Conservation (phyloP, 2,797 vertebrate species). For the Agapornis canus region DNA sequence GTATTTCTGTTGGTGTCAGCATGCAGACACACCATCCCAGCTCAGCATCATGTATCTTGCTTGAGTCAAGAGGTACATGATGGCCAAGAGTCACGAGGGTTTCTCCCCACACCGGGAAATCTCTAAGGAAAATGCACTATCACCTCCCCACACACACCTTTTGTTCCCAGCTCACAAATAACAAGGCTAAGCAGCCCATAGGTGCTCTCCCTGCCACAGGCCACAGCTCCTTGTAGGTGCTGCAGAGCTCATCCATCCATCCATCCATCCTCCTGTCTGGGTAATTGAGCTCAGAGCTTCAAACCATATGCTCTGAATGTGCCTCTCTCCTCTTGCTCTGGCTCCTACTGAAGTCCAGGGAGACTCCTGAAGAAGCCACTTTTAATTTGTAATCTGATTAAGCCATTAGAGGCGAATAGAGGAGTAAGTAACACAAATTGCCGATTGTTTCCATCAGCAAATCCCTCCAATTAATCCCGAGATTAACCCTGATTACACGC, state of each 20-base stretch:
- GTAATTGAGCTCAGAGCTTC: neutral
- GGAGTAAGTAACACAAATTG: slow-evolving; percentile 71
- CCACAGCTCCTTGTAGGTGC: neutral
- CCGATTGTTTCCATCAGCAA: slow-evolving; percentile 67
- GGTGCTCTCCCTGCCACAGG: neutral
- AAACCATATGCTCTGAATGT: neutral
- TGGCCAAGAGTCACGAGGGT: neutral
- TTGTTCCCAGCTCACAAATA: neutral
- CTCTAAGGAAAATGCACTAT: rapidly evolving
- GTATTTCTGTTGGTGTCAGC: neutral
- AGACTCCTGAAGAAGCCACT: slow-evolving; percentile 62
- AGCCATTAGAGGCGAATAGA: slow-evolving; percentile 66
- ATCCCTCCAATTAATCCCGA: slow-evolving; percentile 74
- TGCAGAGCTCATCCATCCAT: neutral
- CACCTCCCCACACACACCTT: rapidly evolving
- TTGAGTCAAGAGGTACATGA: neutral
- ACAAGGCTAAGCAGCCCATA: rapidly evolving
- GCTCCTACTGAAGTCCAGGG: neutral
- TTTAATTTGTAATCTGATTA: slow-evolving; percentile 78
- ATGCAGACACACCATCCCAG: neutral
- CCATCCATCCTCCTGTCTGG: neutral
- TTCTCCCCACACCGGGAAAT: rapidly evolving
- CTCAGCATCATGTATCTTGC: neutral
- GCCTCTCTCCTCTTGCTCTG: neutral
- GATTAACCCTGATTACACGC: slow-evolving; percentile 72